These are phyloP conservation scores for Plecotus auritus DNA, from an alignment of 2,113 vertebrate genomes.

Conservation along the genomic window DNA sequence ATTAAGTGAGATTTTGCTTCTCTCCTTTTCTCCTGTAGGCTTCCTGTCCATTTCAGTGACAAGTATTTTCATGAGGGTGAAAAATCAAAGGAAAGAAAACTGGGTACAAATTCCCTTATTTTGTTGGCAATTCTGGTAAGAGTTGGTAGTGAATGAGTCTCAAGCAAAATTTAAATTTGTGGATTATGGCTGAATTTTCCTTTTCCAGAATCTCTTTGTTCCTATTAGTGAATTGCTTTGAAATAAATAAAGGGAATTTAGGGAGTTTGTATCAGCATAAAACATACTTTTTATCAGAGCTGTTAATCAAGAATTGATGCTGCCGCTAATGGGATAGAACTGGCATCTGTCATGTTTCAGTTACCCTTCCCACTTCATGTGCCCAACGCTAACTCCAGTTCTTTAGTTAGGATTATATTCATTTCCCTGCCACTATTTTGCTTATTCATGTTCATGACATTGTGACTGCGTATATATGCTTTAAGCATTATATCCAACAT, in stretches of 20 bases:
- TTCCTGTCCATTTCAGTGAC: background rate
- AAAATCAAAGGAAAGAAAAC: conserved; percentile 19
- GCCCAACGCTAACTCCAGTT: background rate
- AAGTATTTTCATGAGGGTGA: background rate
- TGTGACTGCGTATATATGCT: background rate
- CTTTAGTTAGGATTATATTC: background rate
- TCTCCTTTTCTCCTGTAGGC: background rate
- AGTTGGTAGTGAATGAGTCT: background rate
- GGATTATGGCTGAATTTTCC: conserved; percentile 8
- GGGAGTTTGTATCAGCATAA: background rate
- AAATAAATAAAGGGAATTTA: conserved; percentile 1
- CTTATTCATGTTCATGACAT: background rate
- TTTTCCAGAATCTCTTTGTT: background rate
- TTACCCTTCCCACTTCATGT: background rate
- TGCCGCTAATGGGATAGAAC: background rate
- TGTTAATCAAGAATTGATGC: background rate
- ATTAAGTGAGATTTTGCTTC: background rate
- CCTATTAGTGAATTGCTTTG: background rate
- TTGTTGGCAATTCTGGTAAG: background rate
- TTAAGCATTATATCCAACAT: background rate
- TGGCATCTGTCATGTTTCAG: background rate
- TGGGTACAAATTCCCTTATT: background rate
- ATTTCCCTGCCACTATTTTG: background rate
- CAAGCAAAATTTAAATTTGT: background rate
- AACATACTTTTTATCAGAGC: background rate